Percentiles rank a stretch among this genome's conserved stretches.
phyloP scores from a whole-genome alignment of 2,113 vertebrate genomes.

The Cephalopterus ornatus region DNA sequence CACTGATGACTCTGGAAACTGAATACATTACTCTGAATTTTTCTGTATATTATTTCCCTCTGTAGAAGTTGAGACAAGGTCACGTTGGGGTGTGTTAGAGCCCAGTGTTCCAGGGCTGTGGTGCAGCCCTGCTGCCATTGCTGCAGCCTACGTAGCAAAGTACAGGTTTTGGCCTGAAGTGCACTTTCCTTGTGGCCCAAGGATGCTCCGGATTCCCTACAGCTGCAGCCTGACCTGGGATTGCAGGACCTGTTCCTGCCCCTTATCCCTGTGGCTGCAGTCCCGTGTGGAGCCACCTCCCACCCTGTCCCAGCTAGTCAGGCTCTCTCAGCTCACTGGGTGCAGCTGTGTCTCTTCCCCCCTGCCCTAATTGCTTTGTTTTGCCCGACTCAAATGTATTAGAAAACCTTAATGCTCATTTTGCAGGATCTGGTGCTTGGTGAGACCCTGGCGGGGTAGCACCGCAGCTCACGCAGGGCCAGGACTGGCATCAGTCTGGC shows the following conservation, averaged over 20 bases:
- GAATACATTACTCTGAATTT: background rate
- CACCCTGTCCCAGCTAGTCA: rapidly evolving
- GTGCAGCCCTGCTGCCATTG: background rate
- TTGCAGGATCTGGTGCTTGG: background rate
- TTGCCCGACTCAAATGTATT: background rate
- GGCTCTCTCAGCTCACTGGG: background rate
- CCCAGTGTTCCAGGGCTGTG: rapidly evolving
- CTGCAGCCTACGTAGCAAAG: rapidly evolving
- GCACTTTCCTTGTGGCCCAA: rapidly evolving
- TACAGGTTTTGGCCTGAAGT: background rate
- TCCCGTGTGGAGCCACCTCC: rapidly evolving
- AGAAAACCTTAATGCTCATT: background rate
- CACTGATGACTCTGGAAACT: background rate
- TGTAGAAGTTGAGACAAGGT: background rate
- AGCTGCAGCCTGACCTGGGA: background rate
- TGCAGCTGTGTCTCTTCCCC: rapidly evolving
- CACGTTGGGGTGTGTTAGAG: background rate
- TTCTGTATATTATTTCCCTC: background rate
- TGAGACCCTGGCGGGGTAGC: background rate
- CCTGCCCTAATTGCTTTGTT: background rate
- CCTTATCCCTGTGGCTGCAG: rapidly evolving
- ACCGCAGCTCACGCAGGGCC: background rate
- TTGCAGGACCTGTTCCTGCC: rapidly evolving
- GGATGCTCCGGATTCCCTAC: rapidly evolving
- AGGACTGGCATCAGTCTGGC: slow-evolving; percentile 15